phyloP scores from a whole-genome alignment of 1,140 invertebrate species.

The Pectinophora gossypiella region DNA sequence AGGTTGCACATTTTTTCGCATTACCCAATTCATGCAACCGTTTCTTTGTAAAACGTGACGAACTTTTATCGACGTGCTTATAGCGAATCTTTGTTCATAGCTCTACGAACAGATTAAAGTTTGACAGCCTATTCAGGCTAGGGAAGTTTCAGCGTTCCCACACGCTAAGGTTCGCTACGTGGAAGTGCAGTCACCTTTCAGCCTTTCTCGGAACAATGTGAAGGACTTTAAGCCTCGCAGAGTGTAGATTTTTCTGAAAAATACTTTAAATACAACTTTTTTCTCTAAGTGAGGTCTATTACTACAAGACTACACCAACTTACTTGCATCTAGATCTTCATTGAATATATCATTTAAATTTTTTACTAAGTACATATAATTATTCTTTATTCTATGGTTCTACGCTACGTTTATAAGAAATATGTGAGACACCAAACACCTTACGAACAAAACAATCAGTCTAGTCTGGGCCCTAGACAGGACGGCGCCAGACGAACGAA shows the following conservation, averaged over 20 bases:
- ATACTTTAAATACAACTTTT: no score
- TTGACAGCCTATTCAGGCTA: slow-evolving; percentile 31
- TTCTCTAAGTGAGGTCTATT: no score
- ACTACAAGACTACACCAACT: no score
- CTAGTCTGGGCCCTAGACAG: slow-evolving; percentile 13
- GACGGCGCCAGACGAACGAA: background rate
- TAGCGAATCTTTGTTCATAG: slow-evolving; percentile 16
- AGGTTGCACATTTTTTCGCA: background rate
- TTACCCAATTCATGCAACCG: background rate
- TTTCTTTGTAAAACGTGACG: background rate
- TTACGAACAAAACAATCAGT: slow-evolving; percentile 12
- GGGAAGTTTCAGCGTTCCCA: slow-evolving; percentile 34
- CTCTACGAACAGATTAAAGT: slow-evolving; percentile 39
- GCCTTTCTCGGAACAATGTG: slow-evolving; percentile 17
- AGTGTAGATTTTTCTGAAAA: no score
- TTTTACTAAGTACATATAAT: no score
- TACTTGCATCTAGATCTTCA: no score
- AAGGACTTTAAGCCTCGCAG: no score
- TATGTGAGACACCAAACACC: slow-evolving; percentile 5
- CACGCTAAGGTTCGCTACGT: slow-evolving; percentile 23
- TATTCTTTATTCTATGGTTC: no score
- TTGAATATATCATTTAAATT: no score
- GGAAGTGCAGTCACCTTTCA: slow-evolving; percentile 66
- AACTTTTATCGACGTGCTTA: background rate
- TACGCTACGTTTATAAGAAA: no score